Evolutionary conservation across 2,797 vertebrate genomes (phyloP), one percentile per base, ranked within the genome.

Genomic region (Sebastes trivittatus): DNA sequence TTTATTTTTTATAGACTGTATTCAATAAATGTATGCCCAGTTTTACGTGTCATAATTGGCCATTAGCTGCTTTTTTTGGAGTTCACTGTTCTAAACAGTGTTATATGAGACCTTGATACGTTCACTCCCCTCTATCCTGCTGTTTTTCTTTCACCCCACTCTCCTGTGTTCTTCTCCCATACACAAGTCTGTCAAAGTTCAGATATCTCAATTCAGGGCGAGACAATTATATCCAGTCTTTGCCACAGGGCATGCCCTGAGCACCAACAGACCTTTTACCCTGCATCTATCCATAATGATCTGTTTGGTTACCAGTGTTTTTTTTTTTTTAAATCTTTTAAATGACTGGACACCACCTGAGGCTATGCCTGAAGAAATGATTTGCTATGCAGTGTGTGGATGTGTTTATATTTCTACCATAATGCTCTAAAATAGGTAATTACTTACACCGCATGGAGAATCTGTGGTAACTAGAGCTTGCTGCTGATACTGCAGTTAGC

Each of bases 211-310:
- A 86, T 89, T 86, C 76, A 75, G 60, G 30, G 7, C 11, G 36
- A 87, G 70, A 86, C 85, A 90, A 88, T 92, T 90, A 87, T 75
- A 80, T 78, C 29, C 59, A 80, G 75, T 84, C 56, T 64, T 85
- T 84, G 89, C 92, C 80, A 85, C 75, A 58, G 91, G 90, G 77
- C 83, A 87, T 90, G 84, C 91, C 90, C 74, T 84, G 76, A 87
- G 91, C 88, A 75, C 73, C 76, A 72, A 64, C 75, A 79, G 81
- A 88, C 90, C 86, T 92, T 90, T 89, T 88, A 88, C 69, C 63
- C 82, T 29, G 27, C 77, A 85, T 87, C 85, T 80, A 86, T 86
- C 84, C 67, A 67, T 92, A 89, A 91, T 90, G 78, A 89, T 84
- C 74, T 89, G 56, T 89, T 91, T 88, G 78, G 71, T 87, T 82